Percentiles rank a stretch among this genome's conserved stretches.
Conservation (phyloP, 2,888 invertebrate species). For the Marasmarcha lunaedactyla region DNA sequence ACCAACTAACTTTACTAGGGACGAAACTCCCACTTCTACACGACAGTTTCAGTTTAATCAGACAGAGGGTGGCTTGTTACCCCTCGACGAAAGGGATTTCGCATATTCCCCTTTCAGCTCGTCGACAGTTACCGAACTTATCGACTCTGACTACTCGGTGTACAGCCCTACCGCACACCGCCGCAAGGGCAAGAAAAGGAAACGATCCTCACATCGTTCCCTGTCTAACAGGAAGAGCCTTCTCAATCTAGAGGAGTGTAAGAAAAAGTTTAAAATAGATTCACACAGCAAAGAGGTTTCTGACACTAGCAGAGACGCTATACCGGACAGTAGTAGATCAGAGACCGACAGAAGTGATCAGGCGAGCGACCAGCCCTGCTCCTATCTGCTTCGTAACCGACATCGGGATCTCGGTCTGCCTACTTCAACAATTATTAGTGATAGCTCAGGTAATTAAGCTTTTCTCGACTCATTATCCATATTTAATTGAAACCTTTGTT, state of each 20-base stretch:
- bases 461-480: constrained; percentile 5
- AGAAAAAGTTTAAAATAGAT: constrained; percentile 69
- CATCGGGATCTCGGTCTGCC: constrained; percentile 43
- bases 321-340: constrained; percentile 22
- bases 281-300: constrained; percentile 39
- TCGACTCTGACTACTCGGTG: constrained; percentile 62
- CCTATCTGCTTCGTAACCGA: constrained; percentile 41
- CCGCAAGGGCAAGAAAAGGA: constrained; percentile 58
- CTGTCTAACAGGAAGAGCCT: constrained; percentile 47
- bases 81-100: constrained; percentile 62
- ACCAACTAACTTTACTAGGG: constrained; percentile 24
- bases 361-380: constrained; percentile 19
- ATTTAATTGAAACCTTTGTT: background rate
- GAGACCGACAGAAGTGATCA: background rate
- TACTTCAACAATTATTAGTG: constrained; percentile 45
- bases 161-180: constrained; percentile 55
- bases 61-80: constrained; percentile 54
- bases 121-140: constrained; percentile 56
- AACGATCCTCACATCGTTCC: constrained; percentile 51
- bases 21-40: constrained; percentile 29
- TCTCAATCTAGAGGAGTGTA: constrained; percentile 43
- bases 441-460: constrained; percentile 45
- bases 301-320: constrained; percentile 29
- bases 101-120: constrained; percentile 65
- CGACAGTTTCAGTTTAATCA: constrained; percentile 27